Evolutionary conservation across 2,113 vertebrate species (phyloP).

Genomic region (Istiophorus platypterus): DNA sequence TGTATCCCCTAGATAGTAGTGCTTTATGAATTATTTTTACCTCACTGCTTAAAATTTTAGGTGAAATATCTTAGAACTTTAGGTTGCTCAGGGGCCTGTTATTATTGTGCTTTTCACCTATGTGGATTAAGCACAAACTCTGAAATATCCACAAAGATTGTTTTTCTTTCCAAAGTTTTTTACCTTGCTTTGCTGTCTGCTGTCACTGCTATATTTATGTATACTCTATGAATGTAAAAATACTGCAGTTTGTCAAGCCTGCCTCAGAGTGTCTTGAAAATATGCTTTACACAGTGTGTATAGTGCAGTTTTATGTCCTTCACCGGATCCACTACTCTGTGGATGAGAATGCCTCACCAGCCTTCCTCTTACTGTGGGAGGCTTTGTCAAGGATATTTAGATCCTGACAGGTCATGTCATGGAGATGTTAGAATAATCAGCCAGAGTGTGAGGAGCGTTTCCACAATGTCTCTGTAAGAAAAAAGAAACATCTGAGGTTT

Average conservation of each 20-base stretch:
- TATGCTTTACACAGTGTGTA: neutral
- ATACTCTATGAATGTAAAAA: conserved; percentile 19
- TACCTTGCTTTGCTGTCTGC: conserved; percentile 12
- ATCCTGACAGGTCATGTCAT: conserved; percentile 50
- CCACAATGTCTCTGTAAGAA: conserved; percentile 23
- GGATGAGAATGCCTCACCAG: conserved; percentile 9
- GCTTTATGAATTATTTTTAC: conserved; percentile 3
- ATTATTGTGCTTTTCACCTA: conserved; percentile 17
- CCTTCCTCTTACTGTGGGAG: neutral
- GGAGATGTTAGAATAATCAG: conserved; percentile 55
- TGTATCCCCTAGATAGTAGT: neutral
- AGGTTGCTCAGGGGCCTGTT: conserved; percentile 9
- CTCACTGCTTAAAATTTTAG: neutral
- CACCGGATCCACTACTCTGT: neutral
- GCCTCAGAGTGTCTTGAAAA: conserved; percentile 26
- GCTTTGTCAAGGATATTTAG: conserved; percentile 47
- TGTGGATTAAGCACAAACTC: conserved; percentile 1
- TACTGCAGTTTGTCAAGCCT: conserved; percentile 36
- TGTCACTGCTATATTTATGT: conserved; percentile 44
- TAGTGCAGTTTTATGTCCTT: conserved; percentile 31
- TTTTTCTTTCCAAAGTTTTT: conserved; percentile 13
- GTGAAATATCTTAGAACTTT: neutral
- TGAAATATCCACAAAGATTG: conserved; percentile 33
- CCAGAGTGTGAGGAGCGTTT: conserved; percentile 28
- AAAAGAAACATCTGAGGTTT: conserved; percentile 50